Evolutionary conservation across 2,797 vertebrate genomes (phyloP), one percentile per base, ranked within the genome.

Genomic region (Xenentodon cancila): DNA sequence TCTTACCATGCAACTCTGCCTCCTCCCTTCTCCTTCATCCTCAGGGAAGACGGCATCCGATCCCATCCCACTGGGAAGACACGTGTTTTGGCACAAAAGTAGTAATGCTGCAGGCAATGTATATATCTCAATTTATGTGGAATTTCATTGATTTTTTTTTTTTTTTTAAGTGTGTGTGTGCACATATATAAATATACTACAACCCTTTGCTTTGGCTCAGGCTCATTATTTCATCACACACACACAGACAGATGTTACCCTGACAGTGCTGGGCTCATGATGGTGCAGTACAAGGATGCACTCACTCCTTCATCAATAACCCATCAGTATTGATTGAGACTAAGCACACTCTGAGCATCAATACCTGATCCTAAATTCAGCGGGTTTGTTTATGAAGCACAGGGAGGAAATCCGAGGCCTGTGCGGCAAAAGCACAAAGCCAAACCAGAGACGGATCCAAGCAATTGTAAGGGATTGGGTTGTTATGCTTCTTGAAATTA

Each of bases 291-390:
- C 78, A 76, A 84, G 73, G 81, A 82, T 82, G 25, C 81, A 71
- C 73, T 81, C 78, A 56, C 78, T 73, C 73, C 76, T 82, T 88
- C 87, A 90, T 93, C 88, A 92, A 91, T 92, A 91, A 91, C 79
- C 81, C 90, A 92, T 88, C 80, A 80, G 71, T 91, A 90, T 92
- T 86, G 90, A 92, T 76, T 71, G 53, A 60, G 40, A n/a, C 61
- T 73, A 77, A 86, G 79, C 78, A 73, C 73, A 80, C 76, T 61
- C 57, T 46, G 58, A 57, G 67, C 69, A 76, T 90, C 85, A 74
- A 86, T 89, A 83, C 68, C 75, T 88, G 82, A 87, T 90, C 72
- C 89, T 81, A 85, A 79, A 91, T 89, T 87, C 82, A 87, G 64
- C 42, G 25, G 66, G 42, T 81, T 71, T 75, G 63, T 75, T 78